These are phyloP conservation scores for Ornithoptera priamus DNA, from an alignment of 2,888 invertebrate species.

Conservation along the genomic window DNA sequence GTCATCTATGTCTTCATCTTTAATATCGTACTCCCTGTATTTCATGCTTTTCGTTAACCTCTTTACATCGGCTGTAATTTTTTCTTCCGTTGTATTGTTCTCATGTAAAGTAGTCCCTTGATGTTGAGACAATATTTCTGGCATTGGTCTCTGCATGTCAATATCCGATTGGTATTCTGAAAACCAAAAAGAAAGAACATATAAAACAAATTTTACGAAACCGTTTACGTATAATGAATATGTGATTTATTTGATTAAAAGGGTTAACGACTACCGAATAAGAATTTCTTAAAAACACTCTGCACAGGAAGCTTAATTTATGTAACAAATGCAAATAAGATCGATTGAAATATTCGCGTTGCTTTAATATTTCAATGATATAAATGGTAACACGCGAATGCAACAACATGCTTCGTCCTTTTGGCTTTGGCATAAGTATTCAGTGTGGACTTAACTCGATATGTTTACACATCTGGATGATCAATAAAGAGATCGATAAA, in stretches of 20 bases:
- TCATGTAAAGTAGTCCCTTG: constrained; percentile 50
- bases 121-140: constrained; percentile 56
- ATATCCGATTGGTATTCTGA: constrained; percentile 69
- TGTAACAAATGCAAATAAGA: constrained; percentile 10
- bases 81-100: constrained; percentile 60
- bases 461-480: constrained; percentile 69
- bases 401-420: constrained; percentile 36
- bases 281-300: constrained; percentile 35
- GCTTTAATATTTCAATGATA: constrained; percentile 38
- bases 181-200: constrained; percentile 29
- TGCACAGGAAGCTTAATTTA: constrained; percentile 19
- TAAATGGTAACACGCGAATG: constrained; percentile 41
- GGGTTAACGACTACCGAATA: constrained; percentile 21
- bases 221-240: constrained; percentile 26
- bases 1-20: constrained; percentile 66
- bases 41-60: constrained; percentile 42
- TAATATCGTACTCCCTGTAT: constrained; percentile 49
- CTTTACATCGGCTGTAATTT: constrained; percentile 37
- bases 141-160: constrained; percentile 53
- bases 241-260: background rate
- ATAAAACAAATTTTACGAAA: constrained; percentile 22
- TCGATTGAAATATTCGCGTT: background rate
- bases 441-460: constrained; percentile 40
- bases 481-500: constrained; percentile 47
- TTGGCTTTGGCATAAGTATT: constrained; percentile 45